Conservation (phyloP, 2,888 invertebrate species). For the Petrolisthes cinctipes region DNA sequence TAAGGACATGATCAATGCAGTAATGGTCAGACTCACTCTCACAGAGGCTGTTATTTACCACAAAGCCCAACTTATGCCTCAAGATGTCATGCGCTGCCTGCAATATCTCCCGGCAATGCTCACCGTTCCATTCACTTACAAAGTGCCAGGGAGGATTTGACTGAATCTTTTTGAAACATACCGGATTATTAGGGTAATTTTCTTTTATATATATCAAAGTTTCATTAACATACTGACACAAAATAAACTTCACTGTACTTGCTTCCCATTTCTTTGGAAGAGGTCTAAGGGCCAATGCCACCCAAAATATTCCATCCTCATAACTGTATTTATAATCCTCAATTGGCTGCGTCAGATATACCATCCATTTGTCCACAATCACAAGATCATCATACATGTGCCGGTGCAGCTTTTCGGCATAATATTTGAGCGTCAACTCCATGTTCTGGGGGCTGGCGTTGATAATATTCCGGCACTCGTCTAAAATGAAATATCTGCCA, state of each 20-base stretch:
- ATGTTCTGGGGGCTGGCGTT: slow-evolving; percentile 20
- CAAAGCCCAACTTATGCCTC: slow-evolving; percentile 37
- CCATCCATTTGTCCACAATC: slow-evolving; percentile 31
- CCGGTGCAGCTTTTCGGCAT: slow-evolving; percentile 50
- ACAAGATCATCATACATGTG: slow-evolving; percentile 38
- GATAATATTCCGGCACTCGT: slow-evolving; percentile 57
- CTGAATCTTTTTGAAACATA: slow-evolving; percentile 12
- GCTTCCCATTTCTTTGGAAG: not conserved
- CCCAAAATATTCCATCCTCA: slow-evolving; percentile 47
- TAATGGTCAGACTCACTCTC: slow-evolving; percentile 52
- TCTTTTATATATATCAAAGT: slow-evolving; percentile 34
- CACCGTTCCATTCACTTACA: slow-evolving; percentile 35
- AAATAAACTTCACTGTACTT: not conserved
- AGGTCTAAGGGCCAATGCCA: slow-evolving; percentile 37
- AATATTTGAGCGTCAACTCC: slow-evolving; percentile 58
- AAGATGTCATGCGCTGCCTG: slow-evolving; percentile 45
- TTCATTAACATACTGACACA: slow-evolving; percentile 19
- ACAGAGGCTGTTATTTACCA: slow-evolving; percentile 42
- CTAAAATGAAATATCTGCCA: slow-evolving; percentile 47
- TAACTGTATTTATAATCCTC: slow-evolving; percentile 22
- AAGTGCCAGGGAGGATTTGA: not conserved
- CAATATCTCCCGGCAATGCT: slow-evolving; percentile 44
- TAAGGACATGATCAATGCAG: slow-evolving; percentile 50
- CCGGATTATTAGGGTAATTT: slow-evolving; percentile 32
- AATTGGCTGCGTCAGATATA: slow-evolving; percentile 19